These are phyloP conservation scores for Crotalus viridis DNA, from an alignment of 2,113 vertebrate genomes.

Conservation along the genomic window DNA sequence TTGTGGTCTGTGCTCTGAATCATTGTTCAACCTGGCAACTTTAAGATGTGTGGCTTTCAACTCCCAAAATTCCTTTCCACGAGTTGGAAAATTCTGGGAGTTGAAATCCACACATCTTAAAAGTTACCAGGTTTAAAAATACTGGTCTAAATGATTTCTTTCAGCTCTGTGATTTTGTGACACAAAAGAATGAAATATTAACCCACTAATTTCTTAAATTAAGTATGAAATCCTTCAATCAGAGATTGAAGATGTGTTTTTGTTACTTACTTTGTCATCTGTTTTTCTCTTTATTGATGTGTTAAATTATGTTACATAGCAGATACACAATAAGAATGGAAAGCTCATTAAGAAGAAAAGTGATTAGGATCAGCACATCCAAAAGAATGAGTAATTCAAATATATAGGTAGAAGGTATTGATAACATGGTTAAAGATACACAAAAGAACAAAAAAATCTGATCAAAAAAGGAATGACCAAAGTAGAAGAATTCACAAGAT, in stretches of 20 bases:
- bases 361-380: not conserved
- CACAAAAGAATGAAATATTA: not conserved
- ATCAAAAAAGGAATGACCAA: not conserved
- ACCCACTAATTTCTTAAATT: not conserved
- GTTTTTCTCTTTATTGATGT: not conserved
- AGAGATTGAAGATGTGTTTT: not conserved
- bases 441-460: not conserved
- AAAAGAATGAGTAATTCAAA: not conserved
- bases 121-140: not conserved
- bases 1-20: not conserved
- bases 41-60: not conserved
- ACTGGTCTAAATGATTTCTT: not conserved
- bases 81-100: not conserved
- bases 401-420: not conserved
- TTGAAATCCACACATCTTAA: not conserved
- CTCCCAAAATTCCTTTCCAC: not conserved
- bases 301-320: not conserved
- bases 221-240: not conserved
- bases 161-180: not conserved
- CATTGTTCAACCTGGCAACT: not conserved
- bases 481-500: not conserved
- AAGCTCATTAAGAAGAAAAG: not conserved
- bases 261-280: not conserved
- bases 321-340: not conserved
- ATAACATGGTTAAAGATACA: not conserved